Evolutionary conservation across 2,888 invertebrate genomes (phyloP).

Genomic region (Tinea pellionella): DNA sequence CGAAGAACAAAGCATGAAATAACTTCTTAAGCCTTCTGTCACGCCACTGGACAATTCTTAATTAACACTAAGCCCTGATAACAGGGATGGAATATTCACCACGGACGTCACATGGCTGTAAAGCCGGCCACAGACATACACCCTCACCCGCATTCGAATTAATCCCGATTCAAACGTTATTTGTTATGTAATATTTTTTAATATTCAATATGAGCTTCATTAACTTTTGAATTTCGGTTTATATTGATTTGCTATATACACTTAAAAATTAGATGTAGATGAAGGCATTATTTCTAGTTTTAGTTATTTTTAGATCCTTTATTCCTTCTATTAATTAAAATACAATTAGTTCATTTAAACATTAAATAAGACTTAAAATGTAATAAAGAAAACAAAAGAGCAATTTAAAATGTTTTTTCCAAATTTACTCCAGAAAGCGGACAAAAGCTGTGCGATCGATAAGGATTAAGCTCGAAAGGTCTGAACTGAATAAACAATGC

Average conservation of each 20-base stretch:
- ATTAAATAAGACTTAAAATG: too few relatives aligned
- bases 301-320: too few relatives aligned
- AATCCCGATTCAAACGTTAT: neutral
- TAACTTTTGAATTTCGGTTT: too few relatives aligned
- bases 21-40: constrained; percentile 13
- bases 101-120: constrained; percentile 9
- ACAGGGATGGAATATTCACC: constrained; percentile 8
- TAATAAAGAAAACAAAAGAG: neutral
- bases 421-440: neutral
- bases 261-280: too few relatives aligned
- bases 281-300: too few relatives aligned
- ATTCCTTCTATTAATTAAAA: too few relatives aligned
- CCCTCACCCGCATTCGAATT: neutral
- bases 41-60: constrained; percentile 13
- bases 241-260: too few relatives aligned
- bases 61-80: constrained; percentile 13
- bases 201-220: too few relatives aligned
- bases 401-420: neutral
- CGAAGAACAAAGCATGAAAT: constrained; percentile 11
- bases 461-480: constrained; percentile 46
- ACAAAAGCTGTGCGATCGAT: constrained; percentile 31
- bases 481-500: constrained; percentile 54
- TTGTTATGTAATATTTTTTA: neutral
- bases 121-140: neutral
- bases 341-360: too few relatives aligned